Percentiles rank a stretch among this genome's conserved stretches.
These are phyloP conservation scores for Corythoichthys haematopterus DNA, from an alignment of 2,113 vertebrate species.

Conservation along the genomic window DNA sequence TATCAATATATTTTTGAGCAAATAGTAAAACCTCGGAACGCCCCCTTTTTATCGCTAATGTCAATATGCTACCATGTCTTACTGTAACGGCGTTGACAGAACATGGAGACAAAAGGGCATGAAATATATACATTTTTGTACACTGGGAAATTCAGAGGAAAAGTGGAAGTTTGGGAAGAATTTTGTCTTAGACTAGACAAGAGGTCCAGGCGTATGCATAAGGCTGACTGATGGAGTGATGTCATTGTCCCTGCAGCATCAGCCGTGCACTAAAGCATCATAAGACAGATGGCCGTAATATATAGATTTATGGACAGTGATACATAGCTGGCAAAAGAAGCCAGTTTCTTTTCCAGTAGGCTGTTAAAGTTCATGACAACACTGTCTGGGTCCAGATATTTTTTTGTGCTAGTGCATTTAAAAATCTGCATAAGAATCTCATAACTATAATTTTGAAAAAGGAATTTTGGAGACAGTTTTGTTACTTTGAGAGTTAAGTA, in stretches of 20 bases:
- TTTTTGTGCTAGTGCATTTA: not conserved
- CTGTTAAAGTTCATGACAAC: slow-evolving; percentile 33
- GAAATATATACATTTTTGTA: not conserved
- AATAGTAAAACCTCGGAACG: no score
- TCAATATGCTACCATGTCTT: no score
- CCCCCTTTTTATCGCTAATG: no score
- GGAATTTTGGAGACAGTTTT: not conserved
- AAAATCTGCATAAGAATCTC: not conserved
- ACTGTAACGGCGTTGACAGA: no score
- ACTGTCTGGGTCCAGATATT: slow-evolving; percentile 21
- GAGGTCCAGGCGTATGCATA: slow-evolving; percentile 32
- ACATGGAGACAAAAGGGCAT: no score
- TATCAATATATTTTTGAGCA: no score
- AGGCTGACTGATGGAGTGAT: slow-evolving; percentile 47
- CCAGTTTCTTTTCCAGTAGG: slow-evolving; percentile 17
- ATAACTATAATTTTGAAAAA: not conserved
- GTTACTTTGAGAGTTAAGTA: not conserved
- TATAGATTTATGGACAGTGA: slow-evolving; percentile 39
- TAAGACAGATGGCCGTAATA: slow-evolving; percentile 29
- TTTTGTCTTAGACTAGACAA: not conserved
- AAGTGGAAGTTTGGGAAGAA: not conserved
- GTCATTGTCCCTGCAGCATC: slow-evolving; percentile 29
- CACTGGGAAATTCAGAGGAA: not conserved
- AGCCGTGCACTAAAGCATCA: slow-evolving; percentile 28
- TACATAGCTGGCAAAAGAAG: slow-evolving; percentile 25